These are phyloP conservation scores for Periophthalmus modestus DNA, from an alignment of 2,113 vertebrate genomes.

Conservation along the genomic window DNA sequence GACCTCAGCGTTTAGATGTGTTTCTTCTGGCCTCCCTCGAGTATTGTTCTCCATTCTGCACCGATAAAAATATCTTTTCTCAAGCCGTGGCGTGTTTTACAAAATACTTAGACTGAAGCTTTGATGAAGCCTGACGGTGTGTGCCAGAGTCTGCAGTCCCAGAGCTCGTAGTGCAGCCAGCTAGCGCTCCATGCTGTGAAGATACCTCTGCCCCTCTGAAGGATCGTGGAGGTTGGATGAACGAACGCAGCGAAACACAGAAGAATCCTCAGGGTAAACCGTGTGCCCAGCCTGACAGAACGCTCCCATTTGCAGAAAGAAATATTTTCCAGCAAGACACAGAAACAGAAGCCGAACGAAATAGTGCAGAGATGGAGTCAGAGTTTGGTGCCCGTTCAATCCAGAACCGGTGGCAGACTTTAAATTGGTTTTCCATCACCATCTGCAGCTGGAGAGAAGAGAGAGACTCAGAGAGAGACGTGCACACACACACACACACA, in stretches of 20 bases:
- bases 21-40: background rate
- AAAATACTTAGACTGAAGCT: background rate
- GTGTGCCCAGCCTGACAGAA: constrained; percentile 39
- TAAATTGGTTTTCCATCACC: constrained; percentile 20
- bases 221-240: constrained; percentile 11
- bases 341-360: constrained; percentile 5
- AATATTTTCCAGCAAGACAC: constrained; percentile 32
- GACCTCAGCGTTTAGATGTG: background rate
- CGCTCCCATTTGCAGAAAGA: constrained; percentile 21
- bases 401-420: constrained; percentile 1
- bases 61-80: constrained; percentile 8
- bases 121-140: constrained; percentile 9
- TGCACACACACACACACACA: background rate
- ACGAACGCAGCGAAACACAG: constrained; percentile 26
- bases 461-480: constrained; percentile 10
- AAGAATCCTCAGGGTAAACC: constrained; percentile 22
- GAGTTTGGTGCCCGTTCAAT: constrained; percentile 1
- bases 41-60: background rate
- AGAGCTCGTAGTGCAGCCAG: background rate
- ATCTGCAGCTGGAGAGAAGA: background rate
- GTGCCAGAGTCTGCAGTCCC: constrained; percentile 3
- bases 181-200: constrained; percentile 7
- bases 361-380: constrained; percentile 3
- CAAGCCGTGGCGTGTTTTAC: constrained; percentile 5
- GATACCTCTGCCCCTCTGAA: constrained; percentile 21